Evolutionary conservation across 1,140 invertebrate genomes (phyloP).

Genomic region (Drosophila truncata): DNA sequence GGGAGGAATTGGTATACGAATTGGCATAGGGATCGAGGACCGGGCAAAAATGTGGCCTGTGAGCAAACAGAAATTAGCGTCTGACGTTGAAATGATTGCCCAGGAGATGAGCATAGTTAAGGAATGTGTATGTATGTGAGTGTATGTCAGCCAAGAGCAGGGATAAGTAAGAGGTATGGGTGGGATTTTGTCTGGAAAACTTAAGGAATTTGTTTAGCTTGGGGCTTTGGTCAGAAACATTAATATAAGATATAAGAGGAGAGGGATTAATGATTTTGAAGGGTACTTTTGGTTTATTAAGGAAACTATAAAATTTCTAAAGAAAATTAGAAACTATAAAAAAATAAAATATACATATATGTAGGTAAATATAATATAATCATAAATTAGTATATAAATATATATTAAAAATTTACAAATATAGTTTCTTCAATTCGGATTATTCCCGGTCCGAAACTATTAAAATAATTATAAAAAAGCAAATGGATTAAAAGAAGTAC

Average conservation of each 20-base stretch:
- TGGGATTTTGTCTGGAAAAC: conserved; percentile 13
- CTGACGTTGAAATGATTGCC: conserved; percentile 43
- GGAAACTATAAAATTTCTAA: background rate
- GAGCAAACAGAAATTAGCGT: conserved; percentile 53
- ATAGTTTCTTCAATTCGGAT: too few species aligned
- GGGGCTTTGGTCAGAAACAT: background rate
- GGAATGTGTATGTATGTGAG: conserved; percentile 12
- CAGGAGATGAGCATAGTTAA: conserved; percentile 31
- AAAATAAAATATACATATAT: too few species aligned
- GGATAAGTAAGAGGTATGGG: conserved; percentile 27
- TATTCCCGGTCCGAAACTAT: too few species aligned
- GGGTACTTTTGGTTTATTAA: background rate
- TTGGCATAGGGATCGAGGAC: conserved; percentile 6
- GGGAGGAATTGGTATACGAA: conserved; percentile 1
- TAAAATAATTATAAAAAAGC: too few species aligned
- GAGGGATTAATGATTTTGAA: background rate
- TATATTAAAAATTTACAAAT: too few species aligned
- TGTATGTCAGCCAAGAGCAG: background rate
- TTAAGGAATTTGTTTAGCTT: conserved; percentile 19
- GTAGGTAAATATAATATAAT: too few species aligned
- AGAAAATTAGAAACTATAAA: background rate
- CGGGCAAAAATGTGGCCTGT: conserved; percentile 25
- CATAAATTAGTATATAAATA: too few species aligned
- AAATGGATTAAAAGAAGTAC: too few species aligned
- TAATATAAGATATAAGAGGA: background rate